Conservation (phyloP, 64 coral and sea anemone genomes). For the Trachythela sp. region DNA sequence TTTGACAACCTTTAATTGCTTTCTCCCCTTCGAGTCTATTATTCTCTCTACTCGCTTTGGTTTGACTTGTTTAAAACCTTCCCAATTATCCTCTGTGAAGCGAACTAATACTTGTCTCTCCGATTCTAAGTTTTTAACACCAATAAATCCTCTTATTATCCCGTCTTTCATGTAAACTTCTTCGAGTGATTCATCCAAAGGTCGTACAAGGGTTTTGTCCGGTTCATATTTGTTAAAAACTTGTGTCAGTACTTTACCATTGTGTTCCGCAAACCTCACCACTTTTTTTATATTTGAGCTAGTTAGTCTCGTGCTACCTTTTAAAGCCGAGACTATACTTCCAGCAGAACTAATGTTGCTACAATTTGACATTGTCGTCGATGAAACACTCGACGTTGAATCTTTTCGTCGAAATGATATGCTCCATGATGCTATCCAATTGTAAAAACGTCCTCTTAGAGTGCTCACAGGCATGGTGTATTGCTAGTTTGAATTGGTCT, state of each 20-base stretch:
- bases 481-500: neutral
- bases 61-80: neutral
- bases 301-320: neutral
- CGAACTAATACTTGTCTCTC: neutral
- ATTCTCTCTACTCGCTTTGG: neutral
- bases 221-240: neutral
- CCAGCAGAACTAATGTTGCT: neutral
- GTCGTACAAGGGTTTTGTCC: neutral
- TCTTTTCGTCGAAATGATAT: neutral
- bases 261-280: neutral
- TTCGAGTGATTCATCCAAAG: neutral
- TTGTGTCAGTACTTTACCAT: neutral
- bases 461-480: neutral
- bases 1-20: neutral
- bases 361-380: neutral
- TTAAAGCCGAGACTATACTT: neutral
- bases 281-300: neutral
- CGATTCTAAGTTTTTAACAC: neutral
- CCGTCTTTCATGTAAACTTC: neutral
- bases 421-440: neutral
- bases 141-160: neutral
- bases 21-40: neutral
- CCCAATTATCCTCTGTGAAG: neutral
- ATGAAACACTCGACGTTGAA: neutral
- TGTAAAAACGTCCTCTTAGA: neutral